Evolutionary conservation across 2,888 invertebrate species (phyloP).

Genomic region (Lampropteryx suffumata): DNA sequence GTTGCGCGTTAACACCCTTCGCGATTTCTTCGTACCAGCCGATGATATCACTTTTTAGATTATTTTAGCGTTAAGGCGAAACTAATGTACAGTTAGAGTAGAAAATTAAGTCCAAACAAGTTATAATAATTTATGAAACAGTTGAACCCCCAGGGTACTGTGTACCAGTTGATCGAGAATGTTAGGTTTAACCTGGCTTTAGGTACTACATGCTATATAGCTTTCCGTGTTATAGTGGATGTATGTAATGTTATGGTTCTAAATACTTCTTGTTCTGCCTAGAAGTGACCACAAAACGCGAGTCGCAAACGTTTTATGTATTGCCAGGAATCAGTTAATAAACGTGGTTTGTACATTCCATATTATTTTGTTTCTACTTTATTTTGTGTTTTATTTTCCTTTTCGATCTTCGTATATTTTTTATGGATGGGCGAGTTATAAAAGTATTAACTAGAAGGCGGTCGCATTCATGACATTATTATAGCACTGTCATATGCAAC

Average conservation of each 20-base stretch:
- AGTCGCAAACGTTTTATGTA: constrained; percentile 81
- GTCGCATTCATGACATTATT: constrained; percentile 63
- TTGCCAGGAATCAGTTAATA: constrained; percentile 86
- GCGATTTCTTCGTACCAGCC: constrained; percentile 67
- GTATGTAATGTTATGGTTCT: constrained; percentile 57
- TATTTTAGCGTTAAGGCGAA: constrained; percentile 84
- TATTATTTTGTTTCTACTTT: constrained; percentile 86
- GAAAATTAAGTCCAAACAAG: constrained; percentile 81
- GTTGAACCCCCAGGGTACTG: constrained; percentile 71
- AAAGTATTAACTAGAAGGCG: constrained; percentile 54
- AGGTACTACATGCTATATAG: constrained; percentile 63
- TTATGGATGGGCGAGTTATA: constrained; percentile 55
- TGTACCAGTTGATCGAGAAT: constrained; percentile 69
- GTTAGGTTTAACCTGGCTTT: constrained; percentile 72
- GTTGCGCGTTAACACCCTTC: constrained; percentile 67
- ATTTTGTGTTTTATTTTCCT: constrained; percentile 80
- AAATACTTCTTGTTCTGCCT: constrained; percentile 49
- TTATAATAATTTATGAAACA: constrained; percentile 77
- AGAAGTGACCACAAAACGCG: constrained; percentile 56
- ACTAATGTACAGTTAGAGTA: constrained; percentile 84
- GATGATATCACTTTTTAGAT: constrained; percentile 80
- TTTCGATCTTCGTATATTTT: constrained; percentile 51
- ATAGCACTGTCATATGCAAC: constrained; percentile 59
- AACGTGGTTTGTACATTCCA: constrained; percentile 92
- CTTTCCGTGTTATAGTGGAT: constrained; percentile 76